A percentile compares a stretch with the other conserved stretches of the same genome.
phyloP scores from a whole-genome alignment of 2,113 vertebrate species.

The Bufo bufo region DNA sequence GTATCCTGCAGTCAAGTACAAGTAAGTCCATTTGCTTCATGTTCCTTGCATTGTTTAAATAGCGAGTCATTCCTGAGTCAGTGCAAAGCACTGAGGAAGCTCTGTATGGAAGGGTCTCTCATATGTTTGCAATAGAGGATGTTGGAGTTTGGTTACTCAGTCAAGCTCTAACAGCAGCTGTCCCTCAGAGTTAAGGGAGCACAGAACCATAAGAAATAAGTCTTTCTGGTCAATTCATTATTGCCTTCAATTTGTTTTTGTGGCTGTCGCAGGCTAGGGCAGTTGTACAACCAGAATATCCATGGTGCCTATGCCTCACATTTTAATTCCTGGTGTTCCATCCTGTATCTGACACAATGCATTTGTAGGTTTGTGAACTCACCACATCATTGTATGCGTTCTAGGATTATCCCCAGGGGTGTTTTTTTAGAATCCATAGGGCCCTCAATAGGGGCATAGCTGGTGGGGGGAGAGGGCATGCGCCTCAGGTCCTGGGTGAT shows the following conservation, averaged over 20 bases:
- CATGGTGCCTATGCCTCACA: not conserved
- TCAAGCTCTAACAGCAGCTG: conserved; percentile 56
- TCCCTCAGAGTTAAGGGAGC: conserved; percentile 1
- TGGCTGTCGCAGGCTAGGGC: too few species aligned
- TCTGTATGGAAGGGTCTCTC: conserved; percentile 44
- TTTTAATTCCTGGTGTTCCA: not conserved
- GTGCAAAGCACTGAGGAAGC: conserved; percentile 26
- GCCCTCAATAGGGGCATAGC: too few species aligned
- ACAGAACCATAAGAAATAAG: not conserved
- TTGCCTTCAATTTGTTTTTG: conserved; percentile 26
- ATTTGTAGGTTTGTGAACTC: not conserved
- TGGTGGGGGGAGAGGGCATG: too few species aligned
- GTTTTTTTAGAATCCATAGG: too few species aligned
- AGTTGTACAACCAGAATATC: not conserved
- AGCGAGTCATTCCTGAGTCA: conserved; percentile 59
- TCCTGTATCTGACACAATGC: not conserved
- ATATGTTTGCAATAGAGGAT: conserved; percentile 53
- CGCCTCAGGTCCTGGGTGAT: too few species aligned
- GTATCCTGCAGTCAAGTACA: not conserved
- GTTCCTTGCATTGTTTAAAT: conserved; percentile 19
- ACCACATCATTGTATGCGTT: not conserved
- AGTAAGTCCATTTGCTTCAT: not conserved
- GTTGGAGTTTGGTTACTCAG: conserved; percentile 52
- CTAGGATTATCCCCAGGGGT: too few species aligned
- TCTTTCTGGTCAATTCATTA: not conserved